These are phyloP conservation scores for Macrobrachium rosenbergii DNA, from an alignment of 1,140 invertebrate species.

Conservation along the genomic window DNA sequence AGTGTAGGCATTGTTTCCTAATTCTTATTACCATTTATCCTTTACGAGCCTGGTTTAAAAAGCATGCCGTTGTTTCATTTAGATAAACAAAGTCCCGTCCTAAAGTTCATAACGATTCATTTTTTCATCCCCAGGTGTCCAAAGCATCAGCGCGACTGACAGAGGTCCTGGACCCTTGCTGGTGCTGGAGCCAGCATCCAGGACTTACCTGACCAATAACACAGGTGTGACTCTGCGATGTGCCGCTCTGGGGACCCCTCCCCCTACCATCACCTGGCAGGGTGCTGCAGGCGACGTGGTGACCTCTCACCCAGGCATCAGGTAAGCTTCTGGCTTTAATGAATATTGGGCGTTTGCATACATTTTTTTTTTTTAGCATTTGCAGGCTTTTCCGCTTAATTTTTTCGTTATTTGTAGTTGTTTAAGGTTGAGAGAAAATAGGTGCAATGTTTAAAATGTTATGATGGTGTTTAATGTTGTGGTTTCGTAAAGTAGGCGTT, in stretches of 20 bases:
- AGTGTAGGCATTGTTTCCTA: too few species aligned
- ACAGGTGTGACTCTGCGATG: constrained; percentile 87
- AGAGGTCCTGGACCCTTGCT: constrained; percentile 39
- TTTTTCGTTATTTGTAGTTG: too few species aligned
- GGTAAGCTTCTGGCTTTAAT: constrained; percentile 10
- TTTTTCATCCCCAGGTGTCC: constrained; percentile 3
- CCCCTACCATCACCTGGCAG: constrained; percentile 92
- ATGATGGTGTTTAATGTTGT: too few species aligned
- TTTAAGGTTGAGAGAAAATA: too few species aligned
- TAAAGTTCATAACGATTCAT: not conserved
- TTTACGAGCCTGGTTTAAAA: too few species aligned
- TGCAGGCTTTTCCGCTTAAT: not conserved
- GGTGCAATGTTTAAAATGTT: too few species aligned
- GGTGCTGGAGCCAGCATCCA: constrained; percentile 63
- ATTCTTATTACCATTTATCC: too few species aligned
- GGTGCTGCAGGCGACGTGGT: constrained; percentile 76
- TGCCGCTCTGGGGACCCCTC: constrained; percentile 91
- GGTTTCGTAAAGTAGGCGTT: too few species aligned
- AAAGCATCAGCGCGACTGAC: not conserved
- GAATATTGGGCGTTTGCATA: not conserved
- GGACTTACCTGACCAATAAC: constrained; percentile 54
- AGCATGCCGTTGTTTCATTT: too few species aligned
- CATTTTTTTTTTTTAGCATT: not conserved
- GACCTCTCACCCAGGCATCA: constrained; percentile 49
- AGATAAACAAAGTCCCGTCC: not conserved